A percentile compares a stretch with the other conserved stretches of the same genome.
These are phyloP conservation scores for Heliconius charithonia DNA, from an alignment of 2,888 invertebrate species.

Conservation along the genomic window DNA sequence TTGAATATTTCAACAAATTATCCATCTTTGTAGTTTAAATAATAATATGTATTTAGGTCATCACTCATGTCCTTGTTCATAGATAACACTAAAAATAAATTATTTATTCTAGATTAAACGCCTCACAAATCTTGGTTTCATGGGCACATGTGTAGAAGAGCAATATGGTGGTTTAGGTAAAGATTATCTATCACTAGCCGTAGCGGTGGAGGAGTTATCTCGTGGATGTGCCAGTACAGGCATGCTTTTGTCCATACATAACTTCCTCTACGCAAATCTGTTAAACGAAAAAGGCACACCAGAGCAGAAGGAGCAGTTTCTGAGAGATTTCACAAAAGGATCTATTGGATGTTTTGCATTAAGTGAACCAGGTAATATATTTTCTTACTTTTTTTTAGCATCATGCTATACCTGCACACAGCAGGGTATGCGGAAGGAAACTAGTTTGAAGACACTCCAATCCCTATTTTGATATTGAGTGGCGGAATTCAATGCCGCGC, in stretches of 20 bases:
- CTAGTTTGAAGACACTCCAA: no score
- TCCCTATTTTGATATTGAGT: not conserved
- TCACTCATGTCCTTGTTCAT: not conserved
- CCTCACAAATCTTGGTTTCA: slow-evolving; percentile 87
- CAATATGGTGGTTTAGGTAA: slow-evolving; percentile 87
- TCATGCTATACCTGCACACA: no score
- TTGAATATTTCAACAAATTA: not conserved
- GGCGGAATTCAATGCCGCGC: not conserved
- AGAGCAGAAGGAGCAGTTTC: slow-evolving; percentile 86
- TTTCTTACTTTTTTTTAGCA: not conserved
- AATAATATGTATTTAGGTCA: slow-evolving; percentile 1
- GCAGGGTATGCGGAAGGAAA: no score
- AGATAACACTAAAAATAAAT: slow-evolving; percentile 6
- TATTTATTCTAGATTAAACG: slow-evolving; percentile 83
- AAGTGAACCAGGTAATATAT: slow-evolving; percentile 87
- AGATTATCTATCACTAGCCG: slow-evolving; percentile 87
- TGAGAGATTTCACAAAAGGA: slow-evolving; percentile 85
- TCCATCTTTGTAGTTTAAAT: not conserved
- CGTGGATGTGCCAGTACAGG: slow-evolving; percentile 91
- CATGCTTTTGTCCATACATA: slow-evolving; percentile 90
- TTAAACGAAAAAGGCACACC: slow-evolving; percentile 86
- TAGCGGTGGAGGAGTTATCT: slow-evolving; percentile 91
- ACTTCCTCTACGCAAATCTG: slow-evolving; percentile 89
- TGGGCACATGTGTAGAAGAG: slow-evolving; percentile 86
- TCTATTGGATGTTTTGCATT: slow-evolving; percentile 91